These are phyloP conservation scores for Echinometra lucunter DNA, from an alignment of 53 echinoderm and acorn worm species.

Conservation along the genomic window DNA sequence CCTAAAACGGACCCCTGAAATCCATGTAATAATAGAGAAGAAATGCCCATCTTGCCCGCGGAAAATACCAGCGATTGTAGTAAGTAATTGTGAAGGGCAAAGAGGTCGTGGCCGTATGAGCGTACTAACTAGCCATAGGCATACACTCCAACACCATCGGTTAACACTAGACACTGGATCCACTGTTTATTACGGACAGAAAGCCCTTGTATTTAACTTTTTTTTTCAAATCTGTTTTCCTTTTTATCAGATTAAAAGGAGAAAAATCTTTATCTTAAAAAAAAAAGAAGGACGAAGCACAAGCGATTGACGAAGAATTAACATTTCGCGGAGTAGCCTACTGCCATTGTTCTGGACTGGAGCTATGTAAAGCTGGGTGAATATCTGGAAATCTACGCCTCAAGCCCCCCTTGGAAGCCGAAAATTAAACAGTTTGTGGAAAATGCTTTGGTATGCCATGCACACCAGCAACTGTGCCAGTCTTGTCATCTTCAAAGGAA, in stretches of 20 bases:
- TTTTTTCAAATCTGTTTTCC: neutral
- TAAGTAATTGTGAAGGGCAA: neutral
- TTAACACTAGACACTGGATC: neutral
- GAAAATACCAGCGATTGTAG: conserved; percentile 15
- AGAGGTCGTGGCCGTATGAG: neutral
- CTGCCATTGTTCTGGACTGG: no score
- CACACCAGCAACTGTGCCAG: neutral
- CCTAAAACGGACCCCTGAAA: conserved; percentile 2
- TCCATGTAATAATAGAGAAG: conserved; percentile 19
- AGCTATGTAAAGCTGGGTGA: neutral
- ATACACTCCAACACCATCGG: neutral
- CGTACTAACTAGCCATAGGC: conserved; percentile 16
- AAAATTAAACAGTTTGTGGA: neutral
- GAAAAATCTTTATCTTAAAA: no score
- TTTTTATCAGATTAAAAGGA: neutral
- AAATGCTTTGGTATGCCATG: neutral
- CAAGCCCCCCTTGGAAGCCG: neutral
- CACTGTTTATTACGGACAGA: neutral
- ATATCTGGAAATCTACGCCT: neutral
- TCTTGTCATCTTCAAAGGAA: neutral
- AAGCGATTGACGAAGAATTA: neutral
- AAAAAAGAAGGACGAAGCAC: neutral
- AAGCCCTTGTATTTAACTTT: neutral
- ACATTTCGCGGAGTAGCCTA: neutral
- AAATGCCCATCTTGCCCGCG: conserved; percentile 30